Evolutionary conservation across 2,797 vertebrate genomes (phyloP), one percentile per base, ranked within the genome.

Genomic region (Petrocephalus schoutedeni): DNA sequence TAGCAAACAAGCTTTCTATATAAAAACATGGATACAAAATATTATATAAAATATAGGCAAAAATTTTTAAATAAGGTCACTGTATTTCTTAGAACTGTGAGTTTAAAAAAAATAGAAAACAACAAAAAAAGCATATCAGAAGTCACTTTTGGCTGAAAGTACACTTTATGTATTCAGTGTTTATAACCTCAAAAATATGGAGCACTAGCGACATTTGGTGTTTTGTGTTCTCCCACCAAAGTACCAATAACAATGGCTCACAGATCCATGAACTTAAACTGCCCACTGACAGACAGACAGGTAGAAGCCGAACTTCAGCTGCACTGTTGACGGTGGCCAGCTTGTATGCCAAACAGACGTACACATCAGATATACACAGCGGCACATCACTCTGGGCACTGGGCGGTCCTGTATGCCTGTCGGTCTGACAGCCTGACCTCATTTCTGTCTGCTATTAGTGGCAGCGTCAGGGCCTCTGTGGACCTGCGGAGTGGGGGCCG

Each of bases 351-450:
- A 51, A 83, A 51, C 51, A 54, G 21, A 54, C 9, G 64, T 21
- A 41, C 7, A 19, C 82, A 41, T 57, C n/a, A 57, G 19, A 71
- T 54, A 74, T 59, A 67, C 82, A 86, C 21, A 51, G 49, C 2
- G 28, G 45, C 59, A 21, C 8, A 41, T 19, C n/a, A 54, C 21
- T 53, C 23, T 64, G 56, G 0, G 45, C 80, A 59, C 1, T 0
- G 7, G 32, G 54, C 28, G 45, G 51, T 49, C 28, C 61, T 45
- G 82, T 49, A 51, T 53, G 58, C 87, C 87, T 36, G 59, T 89
- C 89, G 89, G 91, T 93, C 90, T 92, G 91, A 93, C 93, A 83
- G 93, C 92, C 90, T 93, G 90, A 94, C 94, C 93, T 91, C 67
- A 91, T 94, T 94, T 89, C 89, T 87, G 86, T 89, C 88, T 89